Conservation (phyloP, 2,888 invertebrate genomes). For the Aleiodes testaceus region DNA sequence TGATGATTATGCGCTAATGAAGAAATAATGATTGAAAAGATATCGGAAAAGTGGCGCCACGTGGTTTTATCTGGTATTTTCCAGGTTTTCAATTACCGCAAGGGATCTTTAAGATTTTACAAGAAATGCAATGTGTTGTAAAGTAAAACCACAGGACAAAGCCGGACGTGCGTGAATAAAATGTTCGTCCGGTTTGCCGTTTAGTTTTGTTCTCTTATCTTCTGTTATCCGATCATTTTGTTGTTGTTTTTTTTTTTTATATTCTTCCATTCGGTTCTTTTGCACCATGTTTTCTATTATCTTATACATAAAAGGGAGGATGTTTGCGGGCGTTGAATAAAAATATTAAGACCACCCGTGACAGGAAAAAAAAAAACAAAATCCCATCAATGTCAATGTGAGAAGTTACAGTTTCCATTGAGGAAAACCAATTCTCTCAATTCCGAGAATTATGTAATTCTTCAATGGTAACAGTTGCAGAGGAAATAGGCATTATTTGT, state of each 20-base stretch:
- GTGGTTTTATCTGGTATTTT: neutral
- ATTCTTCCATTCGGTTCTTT: neutral
- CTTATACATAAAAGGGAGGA: neutral
- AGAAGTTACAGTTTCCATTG: neutral
- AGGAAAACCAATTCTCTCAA: neutral
- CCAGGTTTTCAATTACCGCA: neutral
- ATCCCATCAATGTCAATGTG: neutral
- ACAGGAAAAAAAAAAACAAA: neutral
- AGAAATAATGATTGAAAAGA: neutral
- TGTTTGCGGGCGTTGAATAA: conserved; percentile 1
- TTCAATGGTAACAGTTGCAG: neutral
- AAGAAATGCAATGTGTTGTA: conserved; percentile 26
- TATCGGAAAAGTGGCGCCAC: neutral
- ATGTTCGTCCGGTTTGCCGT: conserved; percentile 23
- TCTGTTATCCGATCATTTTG: conserved; percentile 20
- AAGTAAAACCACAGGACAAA: conserved; percentile 38
- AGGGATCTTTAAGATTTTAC: conserved; percentile 7
- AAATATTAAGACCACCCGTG: neutral
- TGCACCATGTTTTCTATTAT: neutral
- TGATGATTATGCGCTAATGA: neutral
- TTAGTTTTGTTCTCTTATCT: conserved; percentile 17
- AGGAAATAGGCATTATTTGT: neutral
- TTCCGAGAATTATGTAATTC: neutral
- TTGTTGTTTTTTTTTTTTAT: neutral
- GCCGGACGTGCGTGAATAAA: conserved; percentile 32